These are phyloP conservation scores for Brachypteracias leptosomus DNA, from an alignment of 2,113 vertebrate species.

Conservation along the genomic window DNA sequence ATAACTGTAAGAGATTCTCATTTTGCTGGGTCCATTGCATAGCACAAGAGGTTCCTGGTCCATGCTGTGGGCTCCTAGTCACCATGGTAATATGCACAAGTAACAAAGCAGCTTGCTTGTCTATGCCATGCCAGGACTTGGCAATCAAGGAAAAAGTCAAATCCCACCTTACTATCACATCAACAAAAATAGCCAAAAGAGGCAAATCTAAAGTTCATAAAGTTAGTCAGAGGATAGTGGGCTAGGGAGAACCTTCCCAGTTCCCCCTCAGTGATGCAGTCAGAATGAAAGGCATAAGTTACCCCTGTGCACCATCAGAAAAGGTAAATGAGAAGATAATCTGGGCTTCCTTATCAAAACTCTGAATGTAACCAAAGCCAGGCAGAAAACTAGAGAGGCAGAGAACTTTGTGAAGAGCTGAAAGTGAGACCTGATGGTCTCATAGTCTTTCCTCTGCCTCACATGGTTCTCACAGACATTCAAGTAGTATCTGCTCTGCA, in stretches of 20 bases:
- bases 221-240: background rate
- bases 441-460: background rate
- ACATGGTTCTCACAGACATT: background rate
- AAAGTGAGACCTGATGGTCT: background rate
- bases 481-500: background rate
- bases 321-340: background rate
- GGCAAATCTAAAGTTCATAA: background rate
- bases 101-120: background rate
- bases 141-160: background rate
- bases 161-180: background rate
- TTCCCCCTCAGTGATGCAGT: background rate
- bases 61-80: background rate
- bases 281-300: background rate
- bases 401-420: background rate
- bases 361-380: background rate
- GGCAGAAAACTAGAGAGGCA: background rate
- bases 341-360: background rate
- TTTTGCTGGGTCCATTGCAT: background rate
- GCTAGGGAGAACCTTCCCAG: background rate
- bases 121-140: background rate
- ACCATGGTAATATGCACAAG: fast-evolving
- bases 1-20: background rate
- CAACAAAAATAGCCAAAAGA: background rate
- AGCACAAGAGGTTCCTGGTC: background rate
- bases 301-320: background rate